A percentile compares a stretch with the other conserved stretches of the same genome.
phyloP scores from a whole-genome alignment of 2,888 invertebrate species.

The Microctonus hyperodae region DNA sequence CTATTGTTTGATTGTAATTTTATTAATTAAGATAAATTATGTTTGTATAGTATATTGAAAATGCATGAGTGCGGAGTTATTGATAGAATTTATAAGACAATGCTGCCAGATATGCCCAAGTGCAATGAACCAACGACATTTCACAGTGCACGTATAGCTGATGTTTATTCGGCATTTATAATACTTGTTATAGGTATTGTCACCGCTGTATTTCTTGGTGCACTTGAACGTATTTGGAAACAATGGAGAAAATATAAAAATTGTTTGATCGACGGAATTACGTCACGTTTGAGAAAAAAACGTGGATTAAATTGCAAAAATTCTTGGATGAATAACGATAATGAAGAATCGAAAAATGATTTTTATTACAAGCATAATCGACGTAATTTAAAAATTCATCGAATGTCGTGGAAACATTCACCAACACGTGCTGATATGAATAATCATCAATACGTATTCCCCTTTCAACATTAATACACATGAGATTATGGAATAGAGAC shows the following conservation, averaged over 20 bases:
- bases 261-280: conserved; percentile 39
- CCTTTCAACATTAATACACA: conserved; percentile 38
- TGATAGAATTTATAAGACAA: conserved; percentile 53
- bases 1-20: too few species aligned
- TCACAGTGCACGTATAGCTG: conserved; percentile 68
- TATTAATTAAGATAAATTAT: not conserved
- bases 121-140: conserved; percentile 67
- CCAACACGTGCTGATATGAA: not conserved
- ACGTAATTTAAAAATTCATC: not conserved
- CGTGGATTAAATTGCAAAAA: not conserved
- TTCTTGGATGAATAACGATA: not conserved
- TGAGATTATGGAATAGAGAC: not conserved
- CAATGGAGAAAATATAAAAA: conserved; percentile 45
- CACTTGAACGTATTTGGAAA: conserved; percentile 56
- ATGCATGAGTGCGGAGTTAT: conserved; percentile 60
- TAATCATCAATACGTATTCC: conserved; percentile 29
- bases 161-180: conserved; percentile 68
- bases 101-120: conserved; percentile 66
- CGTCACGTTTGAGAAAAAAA: not conserved
- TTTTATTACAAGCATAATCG: not conserved
- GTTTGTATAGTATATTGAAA: conserved; percentile 55
- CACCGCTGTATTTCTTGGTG: conserved; percentile 48
- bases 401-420: not conserved
- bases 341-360: not conserved
- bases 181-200: conserved; percentile 64